Evolutionary conservation across 1,140 invertebrate species (phyloP).

Genomic region (Drosophila ironensis): DNA sequence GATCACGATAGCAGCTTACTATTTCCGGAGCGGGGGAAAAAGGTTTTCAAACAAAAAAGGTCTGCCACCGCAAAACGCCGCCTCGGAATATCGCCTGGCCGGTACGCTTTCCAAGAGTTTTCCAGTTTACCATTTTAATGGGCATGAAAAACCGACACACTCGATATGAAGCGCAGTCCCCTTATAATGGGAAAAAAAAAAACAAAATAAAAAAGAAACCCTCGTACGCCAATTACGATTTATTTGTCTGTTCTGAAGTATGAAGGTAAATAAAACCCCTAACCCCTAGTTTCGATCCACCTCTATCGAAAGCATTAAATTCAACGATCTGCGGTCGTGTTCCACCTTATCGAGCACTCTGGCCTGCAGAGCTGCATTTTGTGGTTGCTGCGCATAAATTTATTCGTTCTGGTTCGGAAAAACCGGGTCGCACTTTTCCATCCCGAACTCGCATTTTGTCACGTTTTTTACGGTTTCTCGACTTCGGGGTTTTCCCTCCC

Average conservation of each 20-base stretch:
- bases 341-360: constrained; percentile 58
- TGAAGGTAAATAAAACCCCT: constrained; percentile 57
- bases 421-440: constrained; percentile 57
- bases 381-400: constrained; percentile 36
- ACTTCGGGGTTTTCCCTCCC: constrained; percentile 4
- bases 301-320: constrained; percentile 29
- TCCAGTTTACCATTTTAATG: constrained; percentile 68
- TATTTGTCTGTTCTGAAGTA: constrained; percentile 72
- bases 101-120: constrained; percentile 41
- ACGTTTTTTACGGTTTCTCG: constrained; percentile 56
- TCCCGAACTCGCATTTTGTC: constrained; percentile 69
- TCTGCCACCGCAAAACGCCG: constrained; percentile 46
- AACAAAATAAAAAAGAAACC: constrained; percentile 45
- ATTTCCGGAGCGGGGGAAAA: constrained; percentile 44
- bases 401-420: constrained; percentile 22
- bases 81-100: constrained; percentile 27
- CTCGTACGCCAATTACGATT: constrained; percentile 78
- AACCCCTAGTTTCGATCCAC: constrained; percentile 1
- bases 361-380: not conserved
- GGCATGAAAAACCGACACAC: constrained; percentile 54
- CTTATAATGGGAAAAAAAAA: constrained; percentile 24
- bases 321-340: constrained; percentile 38
- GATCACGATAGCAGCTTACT: constrained; percentile 56
- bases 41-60: constrained; percentile 25
- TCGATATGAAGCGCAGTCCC: constrained; percentile 26